These are phyloP conservation scores for Erithacus rubecula DNA, from an alignment of 2,797 vertebrate species.

Conservation along the genomic window DNA sequence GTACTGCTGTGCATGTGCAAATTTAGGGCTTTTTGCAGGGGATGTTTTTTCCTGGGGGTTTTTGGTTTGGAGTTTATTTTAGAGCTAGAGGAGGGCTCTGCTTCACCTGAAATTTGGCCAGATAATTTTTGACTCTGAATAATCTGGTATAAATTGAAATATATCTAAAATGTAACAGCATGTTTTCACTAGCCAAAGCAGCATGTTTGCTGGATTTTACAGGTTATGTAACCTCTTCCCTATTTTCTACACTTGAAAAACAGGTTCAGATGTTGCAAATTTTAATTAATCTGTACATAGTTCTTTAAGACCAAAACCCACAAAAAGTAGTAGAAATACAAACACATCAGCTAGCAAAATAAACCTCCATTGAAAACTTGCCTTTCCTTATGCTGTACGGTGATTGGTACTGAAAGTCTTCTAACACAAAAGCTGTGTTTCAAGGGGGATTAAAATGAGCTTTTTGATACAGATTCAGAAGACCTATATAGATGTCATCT, in stretches of 20 bases:
- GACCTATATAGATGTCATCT: neutral
- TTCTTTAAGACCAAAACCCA: neutral
- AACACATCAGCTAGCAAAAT: neutral
- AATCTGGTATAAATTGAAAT: neutral
- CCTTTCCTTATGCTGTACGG: neutral
- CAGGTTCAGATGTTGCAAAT: neutral
- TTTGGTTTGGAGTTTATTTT: neutral
- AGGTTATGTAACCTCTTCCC: neutral
- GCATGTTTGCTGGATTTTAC: neutral
- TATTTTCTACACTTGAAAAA: neutral
- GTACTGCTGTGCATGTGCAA: neutral
- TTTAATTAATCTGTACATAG: neutral
- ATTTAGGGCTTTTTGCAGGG: neutral
- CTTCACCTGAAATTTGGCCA: neutral
- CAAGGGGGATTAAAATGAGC: neutral
- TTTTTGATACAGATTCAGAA: neutral
- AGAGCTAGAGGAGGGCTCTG: neutral
- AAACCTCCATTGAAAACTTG: neutral
- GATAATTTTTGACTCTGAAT: neutral
- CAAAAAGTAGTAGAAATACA: neutral
- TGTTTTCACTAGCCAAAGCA: neutral
- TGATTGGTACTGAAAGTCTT: neutral
- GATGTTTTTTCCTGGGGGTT: fast-evolving
- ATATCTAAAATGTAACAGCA: neutral
- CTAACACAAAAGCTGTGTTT: neutral